Evolutionary conservation across 2,888 invertebrate species (phyloP).

Genomic region (Acleris literana): DNA sequence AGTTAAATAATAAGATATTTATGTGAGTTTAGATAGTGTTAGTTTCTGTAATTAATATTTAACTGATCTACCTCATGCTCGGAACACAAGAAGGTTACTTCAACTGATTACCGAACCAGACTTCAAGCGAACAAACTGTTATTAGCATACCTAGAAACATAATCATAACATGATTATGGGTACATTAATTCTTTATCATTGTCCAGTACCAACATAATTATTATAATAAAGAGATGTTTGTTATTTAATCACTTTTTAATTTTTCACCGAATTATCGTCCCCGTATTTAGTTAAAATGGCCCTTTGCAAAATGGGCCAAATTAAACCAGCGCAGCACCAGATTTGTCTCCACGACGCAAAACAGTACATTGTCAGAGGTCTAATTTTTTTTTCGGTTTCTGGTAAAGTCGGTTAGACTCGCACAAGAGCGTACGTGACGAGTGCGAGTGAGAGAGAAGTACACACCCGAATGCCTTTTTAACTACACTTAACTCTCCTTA

Average conservation of each 20-base stretch:
- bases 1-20: slow-evolving; percentile 35
- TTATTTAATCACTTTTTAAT: slow-evolving; percentile 62
- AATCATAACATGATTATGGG: slow-evolving; percentile 72
- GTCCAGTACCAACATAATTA: slow-evolving; percentile 76
- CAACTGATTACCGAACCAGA: slow-evolving; percentile 49
- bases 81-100: slow-evolving; percentile 58
- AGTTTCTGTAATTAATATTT: slow-evolving; percentile 45
- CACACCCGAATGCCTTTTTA: too few relatives aligned
- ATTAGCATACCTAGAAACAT: slow-evolving; percentile 71
- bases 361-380: too few relatives aligned
- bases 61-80: slow-evolving; percentile 71
- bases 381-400: too few relatives aligned
- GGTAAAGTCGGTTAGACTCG: too few relatives aligned
- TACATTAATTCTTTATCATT: slow-evolving; percentile 80
- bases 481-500: too few relatives aligned
- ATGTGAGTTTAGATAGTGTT: slow-evolving; percentile 40
- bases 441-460: too few relatives aligned
- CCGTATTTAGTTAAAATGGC: neutral
- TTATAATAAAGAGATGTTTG: slow-evolving; percentile 82
- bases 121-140: slow-evolving; percentile 50
- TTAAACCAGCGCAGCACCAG: too few relatives aligned
- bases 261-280: slow-evolving; percentile 34
- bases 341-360: too few relatives aligned
- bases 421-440: too few relatives aligned
- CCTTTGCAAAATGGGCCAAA: too few relatives aligned